Evolutionary conservation across 2,797 vertebrate genomes (phyloP), one percentile per base, ranked within the genome.

Genomic region (Mastacembelus armatus): DNA sequence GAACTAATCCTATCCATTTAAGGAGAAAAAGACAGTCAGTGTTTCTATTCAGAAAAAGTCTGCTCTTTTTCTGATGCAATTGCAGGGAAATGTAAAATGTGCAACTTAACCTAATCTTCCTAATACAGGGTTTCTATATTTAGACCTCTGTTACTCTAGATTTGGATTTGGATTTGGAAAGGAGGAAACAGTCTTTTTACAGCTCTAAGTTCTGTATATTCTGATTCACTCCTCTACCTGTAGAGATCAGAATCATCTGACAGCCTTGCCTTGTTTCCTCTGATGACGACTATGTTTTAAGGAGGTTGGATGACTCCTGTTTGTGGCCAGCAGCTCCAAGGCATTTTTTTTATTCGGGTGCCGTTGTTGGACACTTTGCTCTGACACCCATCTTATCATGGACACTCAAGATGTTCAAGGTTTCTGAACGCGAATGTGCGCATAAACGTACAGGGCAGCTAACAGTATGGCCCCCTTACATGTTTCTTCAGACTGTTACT

Each of bases 401-500:
- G 57, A 78, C 57, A 56, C 43, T 58, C 74, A 52, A 79, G 55
- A 77, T 72, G 75, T 74, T 77, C 22, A 64, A 80, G 64, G 74
- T 81, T 78, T 72, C 63, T 62, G 63, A 81, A 81, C 77, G 74
- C 8, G 15, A 80, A 64, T 49, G 71, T 85, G 80, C 44, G 63
- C 74, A 56, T 76, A 51, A 64, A 62, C 33, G 35, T 77, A 58
- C 75, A 85, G 83, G 88, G 88, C 88, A 89, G 89, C 90, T 91
- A 90, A 86, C 65, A 70, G 78, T 55, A 65, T 22, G 26, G 40
- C 24, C 66, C 77, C 64, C 21, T 15, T 19, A 22, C 36, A 19
- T 75, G 80, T 66, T 84, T 85, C 74, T 72, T 64, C 56, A 87
- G 80, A 89, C 88, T 90, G 84, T 91, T 89, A 89, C 88, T 85